Conservation (phyloP, 2,888 invertebrate species). For the Cephus runcator region DNA sequence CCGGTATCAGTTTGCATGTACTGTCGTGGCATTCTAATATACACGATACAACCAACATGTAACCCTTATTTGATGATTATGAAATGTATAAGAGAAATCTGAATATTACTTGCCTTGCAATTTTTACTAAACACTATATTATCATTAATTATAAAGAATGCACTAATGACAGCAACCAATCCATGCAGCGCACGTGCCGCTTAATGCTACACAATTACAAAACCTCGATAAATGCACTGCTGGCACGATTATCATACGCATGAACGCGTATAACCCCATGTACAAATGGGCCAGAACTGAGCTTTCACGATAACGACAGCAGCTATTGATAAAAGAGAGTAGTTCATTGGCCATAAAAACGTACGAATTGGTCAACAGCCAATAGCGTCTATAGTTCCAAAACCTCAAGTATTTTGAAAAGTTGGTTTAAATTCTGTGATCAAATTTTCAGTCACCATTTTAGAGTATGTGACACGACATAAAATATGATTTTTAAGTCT, state of each 20-base stretch:
- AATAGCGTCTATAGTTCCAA: background rate
- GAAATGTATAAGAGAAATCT: background rate
- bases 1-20: background rate
- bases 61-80: background rate
- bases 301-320: background rate
- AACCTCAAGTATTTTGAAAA: background rate
- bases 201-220: slow-evolving; percentile 7
- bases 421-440: background rate
- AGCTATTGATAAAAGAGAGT: background rate
- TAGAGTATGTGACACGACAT: too few relatives aligned
- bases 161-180: slow-evolving; percentile 40
- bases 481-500: too few relatives aligned
- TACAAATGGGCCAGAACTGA: too few relatives aligned
- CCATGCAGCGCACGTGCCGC: slow-evolving; percentile 44
- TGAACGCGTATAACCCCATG: too few relatives aligned
- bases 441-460: background rate
- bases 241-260: too few relatives aligned
- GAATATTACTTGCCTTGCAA: slow-evolving; percentile 34
- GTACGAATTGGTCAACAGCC: background rate
- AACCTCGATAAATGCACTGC: background rate
- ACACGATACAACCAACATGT: background rate
- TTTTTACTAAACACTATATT: slow-evolving; percentile 33
- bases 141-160: slow-evolving; percentile 26
- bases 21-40: background rate
- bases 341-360: background rate